Conservation (phyloP, 1,140 invertebrate genomes). For the Drosophila rhopaloa region DNA sequence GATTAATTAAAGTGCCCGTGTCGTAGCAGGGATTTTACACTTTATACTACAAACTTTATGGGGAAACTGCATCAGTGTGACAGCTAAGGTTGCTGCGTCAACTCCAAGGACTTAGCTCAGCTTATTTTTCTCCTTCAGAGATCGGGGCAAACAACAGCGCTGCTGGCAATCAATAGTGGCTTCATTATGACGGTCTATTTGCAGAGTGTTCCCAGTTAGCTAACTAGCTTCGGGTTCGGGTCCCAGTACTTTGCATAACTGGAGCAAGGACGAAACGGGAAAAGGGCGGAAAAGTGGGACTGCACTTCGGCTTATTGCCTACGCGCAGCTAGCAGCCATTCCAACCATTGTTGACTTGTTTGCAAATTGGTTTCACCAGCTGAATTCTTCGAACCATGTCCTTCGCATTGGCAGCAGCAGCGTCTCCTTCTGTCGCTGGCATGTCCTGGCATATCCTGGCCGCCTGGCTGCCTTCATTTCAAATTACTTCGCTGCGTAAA, state of each 20-base stretch:
- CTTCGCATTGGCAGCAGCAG: slow-evolving; percentile 25
- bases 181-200: slow-evolving; percentile 48
- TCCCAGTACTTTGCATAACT: slow-evolving; percentile 31
- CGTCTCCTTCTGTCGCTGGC: slow-evolving; percentile 40
- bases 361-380: slow-evolving; percentile 77
- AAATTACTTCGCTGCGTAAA: slow-evolving; percentile 77
- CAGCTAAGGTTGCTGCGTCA: slow-evolving; percentile 5
- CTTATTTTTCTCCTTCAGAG: slow-evolving; percentile 19
- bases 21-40: slow-evolving; percentile 3
- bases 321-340: slow-evolving; percentile 55
- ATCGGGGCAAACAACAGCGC: slow-evolving; percentile 15
- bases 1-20: slow-evolving; percentile 13
- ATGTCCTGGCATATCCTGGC: not conserved
- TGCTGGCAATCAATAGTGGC: slow-evolving; percentile 54
- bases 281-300: not conserved
- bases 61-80: slow-evolving; percentile 6
- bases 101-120: slow-evolving; percentile 3
- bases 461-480: slow-evolving; percentile 48
- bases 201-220: slow-evolving; percentile 26
- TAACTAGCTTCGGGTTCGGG: slow-evolving; percentile 32
- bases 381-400: slow-evolving; percentile 50
- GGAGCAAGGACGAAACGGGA: not conserved
- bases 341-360: slow-evolving; percentile 74
- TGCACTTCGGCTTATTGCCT: slow-evolving; percentile 75
- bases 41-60: not conserved